Evolutionary conservation across 2,113 vertebrate genomes (phyloP).

Genomic region (Furnarius figulus): DNA sequence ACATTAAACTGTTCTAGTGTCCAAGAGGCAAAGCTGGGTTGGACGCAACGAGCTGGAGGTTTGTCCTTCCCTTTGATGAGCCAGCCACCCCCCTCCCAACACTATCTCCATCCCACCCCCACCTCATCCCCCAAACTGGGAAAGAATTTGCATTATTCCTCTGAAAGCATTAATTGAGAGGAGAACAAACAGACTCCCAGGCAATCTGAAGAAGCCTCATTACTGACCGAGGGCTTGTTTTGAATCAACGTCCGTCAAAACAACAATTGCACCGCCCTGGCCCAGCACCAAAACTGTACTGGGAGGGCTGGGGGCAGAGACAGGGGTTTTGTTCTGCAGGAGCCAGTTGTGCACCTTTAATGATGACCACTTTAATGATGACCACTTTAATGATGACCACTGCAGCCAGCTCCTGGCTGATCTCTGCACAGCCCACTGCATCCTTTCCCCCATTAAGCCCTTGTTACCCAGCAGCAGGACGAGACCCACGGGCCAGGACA

Average conservation of each 20-base stretch:
- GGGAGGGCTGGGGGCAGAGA: conserved; percentile 2
- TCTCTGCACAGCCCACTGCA: conserved; percentile 18
- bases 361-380: background rate
- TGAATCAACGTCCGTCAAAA: background rate
- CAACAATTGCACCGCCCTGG: conserved; percentile 1
- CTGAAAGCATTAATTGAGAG: conserved; percentile 57
- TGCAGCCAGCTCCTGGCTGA: background rate
- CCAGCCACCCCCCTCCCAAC: background rate
- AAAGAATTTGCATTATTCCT: conserved; percentile 61
- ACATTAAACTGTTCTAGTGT: background rate
- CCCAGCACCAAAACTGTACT: background rate
- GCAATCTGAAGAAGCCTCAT: conserved; percentile 24
- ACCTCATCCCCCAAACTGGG: background rate
- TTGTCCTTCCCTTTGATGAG: background rate
- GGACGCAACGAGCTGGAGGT: background rate
- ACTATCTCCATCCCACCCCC: background rate
- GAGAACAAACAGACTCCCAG: conserved; percentile 39
- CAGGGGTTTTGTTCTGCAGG: background rate
- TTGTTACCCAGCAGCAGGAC: background rate
- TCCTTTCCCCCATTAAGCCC: background rate
- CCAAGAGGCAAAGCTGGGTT: background rate
- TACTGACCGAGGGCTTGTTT: conserved; percentile 1
- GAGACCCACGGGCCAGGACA: background rate
- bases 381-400: background rate
- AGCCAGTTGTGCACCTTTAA: conserved; percentile 8